Evolutionary conservation across 92 coral and sea anemone species (phyloP), one percentile per base, ranked within the genome.

Genomic region (Isaurus tuberculatus): DNA sequence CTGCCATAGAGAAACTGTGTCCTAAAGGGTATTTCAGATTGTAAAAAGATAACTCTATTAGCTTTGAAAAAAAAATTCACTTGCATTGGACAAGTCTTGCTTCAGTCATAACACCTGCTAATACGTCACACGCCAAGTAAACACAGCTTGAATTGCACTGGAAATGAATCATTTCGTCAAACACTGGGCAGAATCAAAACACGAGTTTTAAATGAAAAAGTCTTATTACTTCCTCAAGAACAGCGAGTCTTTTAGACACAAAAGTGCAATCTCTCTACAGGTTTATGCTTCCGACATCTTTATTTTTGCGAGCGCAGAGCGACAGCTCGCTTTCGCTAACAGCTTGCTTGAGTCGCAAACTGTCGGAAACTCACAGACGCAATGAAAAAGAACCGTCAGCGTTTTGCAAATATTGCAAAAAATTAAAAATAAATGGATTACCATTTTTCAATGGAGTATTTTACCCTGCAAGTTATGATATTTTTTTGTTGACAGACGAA

Each of bases 71-170:
- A 20, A 32, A 51, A 8, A 14, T 73, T 26, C 55, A 33, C 15
- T 51, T 20, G 82, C 82, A 77, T 34, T 77, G 57, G 40, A 26
- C 60, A 23, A 4, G 34, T 48, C 48, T 55, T 34, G 14, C 46
- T 13, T 65, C 5, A 77, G 70, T 57, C 82, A 77, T 19, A 77
- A 58, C 82, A 77, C 68, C 82, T 77, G 82, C 78, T 20, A 10
- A 17, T 29, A 20, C 42, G 68, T 77, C 70, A 58, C 22, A 5
- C 37, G 51, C 33, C 66, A 37, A 58, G 70, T 61, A 57, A 77
- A 77, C 68, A 77, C 82, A 77, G 82, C 82, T 77, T 77, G 82
- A 77, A 77, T 5, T 57, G 25, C 32, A 26, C 36, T 77, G 70
- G 70, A 36, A 77, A 77, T 36, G 82, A 77, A 20, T 77, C 82